Conservation (phyloP, 2,797 vertebrate species). For the Aeoliscus strigatus region DNA sequence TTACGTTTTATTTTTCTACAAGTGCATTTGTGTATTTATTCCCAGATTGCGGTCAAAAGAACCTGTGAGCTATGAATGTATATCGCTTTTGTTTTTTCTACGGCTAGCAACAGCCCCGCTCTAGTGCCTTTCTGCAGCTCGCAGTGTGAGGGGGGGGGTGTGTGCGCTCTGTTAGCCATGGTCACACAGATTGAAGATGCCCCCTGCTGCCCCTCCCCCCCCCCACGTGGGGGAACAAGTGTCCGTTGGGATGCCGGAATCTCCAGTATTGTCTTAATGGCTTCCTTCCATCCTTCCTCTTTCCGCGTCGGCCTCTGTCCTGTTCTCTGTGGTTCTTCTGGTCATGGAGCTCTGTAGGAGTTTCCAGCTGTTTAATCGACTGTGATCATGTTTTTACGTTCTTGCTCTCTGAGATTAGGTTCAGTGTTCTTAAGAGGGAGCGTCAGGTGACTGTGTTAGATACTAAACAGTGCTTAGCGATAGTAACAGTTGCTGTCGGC, state of each 20-base stretch:
- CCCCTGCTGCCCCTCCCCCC: constrained; percentile 10
- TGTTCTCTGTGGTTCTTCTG: constrained; percentile 19
- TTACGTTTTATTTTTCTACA: constrained; percentile 81
- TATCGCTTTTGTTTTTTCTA: constrained; percentile 72
- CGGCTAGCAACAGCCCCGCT: constrained; percentile 68
- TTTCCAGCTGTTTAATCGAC: constrained; percentile 11
- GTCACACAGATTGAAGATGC: constrained; percentile 46
- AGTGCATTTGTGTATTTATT: constrained; percentile 75
- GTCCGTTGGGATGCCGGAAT: constrained; percentile 63
- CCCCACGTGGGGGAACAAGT: constrained; percentile 44
- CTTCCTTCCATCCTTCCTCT: constrained; percentile 41
- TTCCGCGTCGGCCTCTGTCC: constrained; percentile 37
- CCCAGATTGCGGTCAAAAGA: constrained; percentile 55
- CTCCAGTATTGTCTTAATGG: constrained; percentile 72
- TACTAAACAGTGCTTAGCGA: constrained; percentile 40
- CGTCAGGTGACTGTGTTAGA: constrained; percentile 32
- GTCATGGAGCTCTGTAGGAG: constrained; percentile 15
- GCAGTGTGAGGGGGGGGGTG: constrained; percentile 44
- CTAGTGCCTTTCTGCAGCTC: constrained; percentile 78
- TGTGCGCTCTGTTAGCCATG: constrained; percentile 50
- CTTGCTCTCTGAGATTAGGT: constrained; percentile 33
- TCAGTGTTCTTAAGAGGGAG: constrained; percentile 26
- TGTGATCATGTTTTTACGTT: constrained; percentile 24
- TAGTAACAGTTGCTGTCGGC: constrained; percentile 28
- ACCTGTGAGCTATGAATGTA: constrained; percentile 77